Percentiles rank a stretch among this genome's conserved stretches.
phyloP scores from a whole-genome alignment of 2,888 invertebrate species.

The Vandiemenella viatica region DNA sequence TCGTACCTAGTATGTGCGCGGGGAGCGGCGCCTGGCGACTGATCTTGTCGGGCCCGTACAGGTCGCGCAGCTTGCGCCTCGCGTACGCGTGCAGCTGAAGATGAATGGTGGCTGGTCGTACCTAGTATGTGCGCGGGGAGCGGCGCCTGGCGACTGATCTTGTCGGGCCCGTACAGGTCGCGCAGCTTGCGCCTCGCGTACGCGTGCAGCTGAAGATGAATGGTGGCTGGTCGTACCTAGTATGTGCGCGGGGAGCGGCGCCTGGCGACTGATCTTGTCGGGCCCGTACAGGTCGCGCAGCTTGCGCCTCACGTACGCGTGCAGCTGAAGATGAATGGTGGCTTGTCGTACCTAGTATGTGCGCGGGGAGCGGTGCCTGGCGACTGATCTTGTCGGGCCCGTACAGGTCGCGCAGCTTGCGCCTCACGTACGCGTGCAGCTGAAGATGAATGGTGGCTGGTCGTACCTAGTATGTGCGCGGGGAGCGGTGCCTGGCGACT shows the following conservation, averaged over 20 bases:
- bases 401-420: conserved; percentile 66
- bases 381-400: conserved; percentile 67
- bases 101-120: too few relatives aligned
- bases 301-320: conserved; percentile 75
- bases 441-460: too few relatives aligned
- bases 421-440: conserved; percentile 76
- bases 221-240: too few relatives aligned
- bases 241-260: conserved; percentile 71
- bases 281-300: conserved; percentile 72
- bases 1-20: conserved; percentile 64
- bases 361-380: conserved; percentile 70
- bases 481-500: conserved; percentile 68
- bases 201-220: conserved; percentile 74
- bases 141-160: conserved; percentile 63
- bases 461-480: conserved; percentile 64
- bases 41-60: conserved; percentile 70
- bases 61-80: conserved; percentile 62
- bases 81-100: conserved; percentile 82
- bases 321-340: too few relatives aligned
- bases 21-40: conserved; percentile 68
- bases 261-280: conserved; percentile 60
- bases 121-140: conserved; percentile 71
- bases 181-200: conserved; percentile 73
- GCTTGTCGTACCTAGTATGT: conserved; percentile 63
- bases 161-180: conserved; percentile 69